Base-by-base conservation (phyloP, 2,888 invertebrate species). In the Hydrotaea cyrtoneurina region DNA sequence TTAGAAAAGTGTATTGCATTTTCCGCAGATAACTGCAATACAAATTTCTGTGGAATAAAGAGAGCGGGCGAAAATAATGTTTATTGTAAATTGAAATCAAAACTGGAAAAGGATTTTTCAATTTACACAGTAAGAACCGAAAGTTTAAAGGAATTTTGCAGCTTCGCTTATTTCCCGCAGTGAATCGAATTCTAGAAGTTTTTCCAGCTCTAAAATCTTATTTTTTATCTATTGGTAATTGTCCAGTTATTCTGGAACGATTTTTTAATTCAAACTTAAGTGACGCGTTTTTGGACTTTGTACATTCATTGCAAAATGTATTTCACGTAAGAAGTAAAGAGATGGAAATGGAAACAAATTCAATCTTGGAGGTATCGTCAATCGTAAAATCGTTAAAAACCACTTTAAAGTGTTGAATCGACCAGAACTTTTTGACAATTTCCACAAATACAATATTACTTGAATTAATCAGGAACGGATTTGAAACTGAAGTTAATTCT, bases 241-340 rank as follows among this genome's bases (percentile, higher is more conserved):
- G 72, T 59, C 62, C 62, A 3, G 17, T 23, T 59, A 59, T 79
- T 55, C 50, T 79, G 36, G 26, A 43, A 23, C 55, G 21, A 17
- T 80, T 80, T 50, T 80, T 80, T 57, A 55, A 80, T 62, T 64
- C 62, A 43, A 64, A 80, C 39, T 80, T 80, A 31, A 80, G 74
- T 74, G 74, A 80, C 46, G 66, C 53, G 21, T 57, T 69, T 39
- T 69, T 80, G 13, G 69, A 76, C 31, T 76, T 80, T 46, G 76
- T 71, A 26, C 71, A 76, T 76, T 80, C 80, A 59, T 17, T 71
- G 17, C 57, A 57, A 5, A 69, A 59, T 74, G 74, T 74, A 26
- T 80, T 75, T 75, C 55, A 53, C 53, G 66, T 75, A 50, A 69
- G 59, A 72, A 46, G 31, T 15, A 59, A 59, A 79, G 72, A 73